A percentile compares a stretch with the other conserved stretches of the same genome.
phyloP scores from a whole-genome alignment of 2,113 vertebrate genomes.

The Okapia johnstoni region DNA sequence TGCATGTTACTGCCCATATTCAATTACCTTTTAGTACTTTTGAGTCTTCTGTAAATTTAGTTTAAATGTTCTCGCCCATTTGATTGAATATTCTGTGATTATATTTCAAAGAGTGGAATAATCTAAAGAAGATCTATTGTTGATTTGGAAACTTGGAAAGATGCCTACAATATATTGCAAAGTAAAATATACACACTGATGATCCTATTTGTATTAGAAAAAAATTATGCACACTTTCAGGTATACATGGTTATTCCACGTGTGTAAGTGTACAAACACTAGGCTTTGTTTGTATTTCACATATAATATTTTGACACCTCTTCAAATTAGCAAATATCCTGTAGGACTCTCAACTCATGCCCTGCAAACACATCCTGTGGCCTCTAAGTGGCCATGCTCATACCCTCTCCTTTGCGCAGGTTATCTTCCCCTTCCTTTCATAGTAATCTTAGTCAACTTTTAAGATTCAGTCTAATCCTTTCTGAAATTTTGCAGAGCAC shows the following conservation, averaged over 20 bases:
- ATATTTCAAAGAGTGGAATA: background rate
- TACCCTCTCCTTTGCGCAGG: background rate
- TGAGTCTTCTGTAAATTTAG: background rate
- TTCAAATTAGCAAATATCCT: background rate
- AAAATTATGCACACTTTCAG: background rate
- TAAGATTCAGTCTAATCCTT: background rate
- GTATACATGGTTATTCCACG: background rate
- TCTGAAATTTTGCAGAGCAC: background rate
- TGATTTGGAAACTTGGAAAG: background rate
- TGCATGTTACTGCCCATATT: background rate
- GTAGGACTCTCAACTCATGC: background rate
- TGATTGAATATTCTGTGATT: background rate
- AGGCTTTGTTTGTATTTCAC: background rate
- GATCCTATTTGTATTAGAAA: background rate
- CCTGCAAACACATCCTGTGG: background rate
- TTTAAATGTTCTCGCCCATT: constrained; percentile 3
- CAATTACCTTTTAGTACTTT: constrained; percentile 25
- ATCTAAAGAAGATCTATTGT: background rate
- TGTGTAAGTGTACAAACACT: background rate
- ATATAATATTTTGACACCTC: background rate
- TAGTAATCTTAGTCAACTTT: background rate
- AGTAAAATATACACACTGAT: background rate
- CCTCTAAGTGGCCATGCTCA: background rate
- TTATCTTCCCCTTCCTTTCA: background rate
- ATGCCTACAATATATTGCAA: background rate